These are phyloP conservation scores for Lasioglossum villosulum DNA, from an alignment of 2,888 invertebrate species.

Conservation along the genomic window DNA sequence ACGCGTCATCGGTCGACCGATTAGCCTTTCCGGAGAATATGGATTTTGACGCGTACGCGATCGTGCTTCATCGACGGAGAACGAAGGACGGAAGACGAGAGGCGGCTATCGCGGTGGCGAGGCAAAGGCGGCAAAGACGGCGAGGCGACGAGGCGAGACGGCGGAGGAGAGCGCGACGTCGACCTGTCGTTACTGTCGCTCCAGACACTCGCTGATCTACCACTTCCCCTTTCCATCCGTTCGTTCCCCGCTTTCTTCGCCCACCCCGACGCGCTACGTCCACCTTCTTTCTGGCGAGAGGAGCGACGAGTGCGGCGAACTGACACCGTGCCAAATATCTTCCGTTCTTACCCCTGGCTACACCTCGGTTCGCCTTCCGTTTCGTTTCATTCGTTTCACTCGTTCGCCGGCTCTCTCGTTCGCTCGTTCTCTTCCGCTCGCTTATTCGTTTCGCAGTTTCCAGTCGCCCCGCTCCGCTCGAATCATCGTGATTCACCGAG, in stretches of 20 bases:
- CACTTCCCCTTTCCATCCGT: slow-evolving; percentile 4
- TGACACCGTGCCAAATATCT: slow-evolving; percentile 72
- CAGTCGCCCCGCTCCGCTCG: neutral
- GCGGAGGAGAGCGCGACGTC: slow-evolving; percentile 37
- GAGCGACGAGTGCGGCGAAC: slow-evolving; percentile 64
- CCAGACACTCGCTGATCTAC: slow-evolving; percentile 38
- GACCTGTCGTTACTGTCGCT: slow-evolving; percentile 73
- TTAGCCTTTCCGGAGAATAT: slow-evolving; percentile 75
- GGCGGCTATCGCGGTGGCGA: slow-evolving; percentile 3
- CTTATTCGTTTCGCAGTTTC: slow-evolving; percentile 3
- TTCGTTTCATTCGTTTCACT: slow-evolving; percentile 10
- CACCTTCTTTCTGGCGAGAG: slow-evolving; percentile 46
- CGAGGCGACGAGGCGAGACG: slow-evolving; percentile 3
- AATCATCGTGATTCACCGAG: slow-evolving; percentile 41
- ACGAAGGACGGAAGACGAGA: neutral
- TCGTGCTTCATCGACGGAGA: slow-evolving; percentile 14
- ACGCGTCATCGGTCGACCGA: slow-evolving; percentile 81
- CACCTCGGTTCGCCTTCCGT: slow-evolving; percentile 23
- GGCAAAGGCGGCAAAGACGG: neutral
- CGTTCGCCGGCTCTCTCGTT: neutral
- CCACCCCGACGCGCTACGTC: slow-evolving; percentile 23
- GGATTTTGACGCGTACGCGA: slow-evolving; percentile 74
- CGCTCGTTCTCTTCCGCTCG: neutral
- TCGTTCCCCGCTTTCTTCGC: slow-evolving; percentile 14
- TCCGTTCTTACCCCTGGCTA: slow-evolving; percentile 41